Percentiles rank a stretch among this genome's conserved stretches.
Conservation (phyloP, 1,140 invertebrate genomes). For the Trichoplusia ni region DNA sequence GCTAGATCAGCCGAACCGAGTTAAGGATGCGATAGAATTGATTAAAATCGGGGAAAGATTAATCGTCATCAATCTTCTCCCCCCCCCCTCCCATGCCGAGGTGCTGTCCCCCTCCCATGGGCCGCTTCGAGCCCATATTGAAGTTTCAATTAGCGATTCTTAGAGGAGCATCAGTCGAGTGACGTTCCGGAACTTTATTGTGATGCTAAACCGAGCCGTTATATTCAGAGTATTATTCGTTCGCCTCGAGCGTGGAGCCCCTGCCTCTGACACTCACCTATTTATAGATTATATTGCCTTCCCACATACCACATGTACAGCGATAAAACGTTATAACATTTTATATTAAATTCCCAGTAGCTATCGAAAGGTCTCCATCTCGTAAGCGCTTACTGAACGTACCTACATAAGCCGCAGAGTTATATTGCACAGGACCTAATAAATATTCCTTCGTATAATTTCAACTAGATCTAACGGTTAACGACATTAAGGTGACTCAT, state of each 20-base stretch:
- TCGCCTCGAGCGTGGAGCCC: background rate
- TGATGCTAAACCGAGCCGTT: constrained; percentile 3
- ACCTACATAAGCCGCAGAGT: too few species aligned
- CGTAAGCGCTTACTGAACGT: too few species aligned
- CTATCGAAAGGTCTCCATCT: too few species aligned
- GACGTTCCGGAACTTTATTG: background rate
- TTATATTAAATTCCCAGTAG: too few species aligned
- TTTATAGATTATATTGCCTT: too few species aligned
- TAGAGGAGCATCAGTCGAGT: background rate
- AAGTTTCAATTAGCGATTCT: constrained; percentile 20
- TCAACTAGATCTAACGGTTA: too few species aligned
- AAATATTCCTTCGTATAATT: too few species aligned
- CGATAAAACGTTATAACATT: too few species aligned
- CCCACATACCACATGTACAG: too few species aligned
- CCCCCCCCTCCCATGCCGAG: background rate
- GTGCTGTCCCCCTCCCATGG: background rate
- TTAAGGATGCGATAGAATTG: background rate
- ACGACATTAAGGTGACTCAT: too few species aligned
- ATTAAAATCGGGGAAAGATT: constrained; percentile 18
- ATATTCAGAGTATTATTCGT: background rate
- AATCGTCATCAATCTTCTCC: constrained; percentile 24
- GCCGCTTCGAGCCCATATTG: constrained; percentile 1
- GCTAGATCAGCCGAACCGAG: background rate
- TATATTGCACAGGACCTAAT: too few species aligned
- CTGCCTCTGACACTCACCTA: too few species aligned